Base-by-base conservation (phyloP, 2,797 vertebrate species). In the Centropyge bicolor region DNA sequence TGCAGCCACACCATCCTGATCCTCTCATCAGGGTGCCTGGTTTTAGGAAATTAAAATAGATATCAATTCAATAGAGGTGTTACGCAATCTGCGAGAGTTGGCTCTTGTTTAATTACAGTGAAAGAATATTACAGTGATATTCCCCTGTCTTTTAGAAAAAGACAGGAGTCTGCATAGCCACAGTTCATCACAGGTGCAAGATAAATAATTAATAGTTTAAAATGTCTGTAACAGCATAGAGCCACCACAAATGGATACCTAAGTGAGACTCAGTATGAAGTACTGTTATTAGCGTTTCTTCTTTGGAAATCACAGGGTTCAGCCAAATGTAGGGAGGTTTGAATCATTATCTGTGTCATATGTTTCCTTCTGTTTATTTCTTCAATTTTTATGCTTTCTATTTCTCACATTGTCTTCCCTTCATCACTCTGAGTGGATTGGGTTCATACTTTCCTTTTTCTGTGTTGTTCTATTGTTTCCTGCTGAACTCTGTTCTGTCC, bases 401-500 rank as follows among this genome's bases (percentile, higher is more conserved):
- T 85, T 83, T 54, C 61, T 78, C 11, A 6, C 43, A 38, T 27
- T 46, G n/a, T 74, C 62, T 72, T 70, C 12, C 31, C 75, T 63
- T 65, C 64, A 52, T 82, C 3, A 4, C 13, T 71, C n/a, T 61
- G 24, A 17, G 22, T 24, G 1, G 16, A 40, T 62, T 36, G 54
- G 0, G 55, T 51, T 78, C 35, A 38, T 78, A 3, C 60, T 62
- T 71, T 56, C 36, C 22, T 93, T 92, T 62, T 27, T 63, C 56
- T 71, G 16, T 82, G 59, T 80, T 81, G 14, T 76, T 70, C 41
- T 45, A 3, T 46, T 13, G 73, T 83, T 69, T 70, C 38, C 60
- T 60, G 59, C 52, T 90, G 51, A 91, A 80, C 51, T 79, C 54
- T 83, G 13, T 69, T 81, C 81, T 89, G 72, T 87, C 80, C 51